phyloP scores from a whole-genome alignment of 2,888 invertebrate species.

The Metacarcinus magister region DNA sequence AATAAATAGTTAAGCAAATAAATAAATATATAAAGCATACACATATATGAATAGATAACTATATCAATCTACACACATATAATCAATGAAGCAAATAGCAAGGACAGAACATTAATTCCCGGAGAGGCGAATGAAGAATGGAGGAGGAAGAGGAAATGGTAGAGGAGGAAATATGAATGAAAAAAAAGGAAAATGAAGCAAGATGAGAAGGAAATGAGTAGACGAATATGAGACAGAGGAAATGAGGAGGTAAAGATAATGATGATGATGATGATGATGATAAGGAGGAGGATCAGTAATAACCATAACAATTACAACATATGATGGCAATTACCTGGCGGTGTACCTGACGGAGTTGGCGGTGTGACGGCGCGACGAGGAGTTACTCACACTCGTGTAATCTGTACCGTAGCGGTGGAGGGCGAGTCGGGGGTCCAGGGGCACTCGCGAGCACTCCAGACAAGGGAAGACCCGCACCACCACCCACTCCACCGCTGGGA shows the following conservation, averaged over 20 bases:
- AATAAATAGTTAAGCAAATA: background rate
- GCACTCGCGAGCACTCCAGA: constrained; percentile 71
- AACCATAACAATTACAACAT: background rate
- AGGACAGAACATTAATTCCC: too few relatives aligned
- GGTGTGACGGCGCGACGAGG: constrained; percentile 68
- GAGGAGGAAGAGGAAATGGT: too few relatives aligned
- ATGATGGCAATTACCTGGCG: constrained; percentile 34
- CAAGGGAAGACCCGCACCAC: constrained; percentile 71
- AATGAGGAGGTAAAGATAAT: background rate
- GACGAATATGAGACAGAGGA: background rate
- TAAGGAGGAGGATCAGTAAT: background rate
- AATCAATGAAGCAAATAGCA: too few relatives aligned
- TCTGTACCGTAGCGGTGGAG: constrained; percentile 76
- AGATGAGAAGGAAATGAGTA: too few relatives aligned
- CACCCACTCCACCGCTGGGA: constrained; percentile 75
- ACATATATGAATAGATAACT: too few relatives aligned
- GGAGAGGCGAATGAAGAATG: too few relatives aligned
- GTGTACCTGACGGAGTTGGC: constrained; percentile 72
- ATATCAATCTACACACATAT: too few relatives aligned
- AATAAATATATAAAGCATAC: background rate
- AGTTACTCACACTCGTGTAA: constrained; percentile 74
- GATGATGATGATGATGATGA: background rate
- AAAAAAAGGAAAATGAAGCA: too few relatives aligned
- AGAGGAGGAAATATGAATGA: too few relatives aligned
- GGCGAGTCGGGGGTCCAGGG: constrained; percentile 56